These are phyloP conservation scores for Onthophagus taurus DNA, from an alignment of 1,140 invertebrate species.

Conservation along the genomic window DNA sequence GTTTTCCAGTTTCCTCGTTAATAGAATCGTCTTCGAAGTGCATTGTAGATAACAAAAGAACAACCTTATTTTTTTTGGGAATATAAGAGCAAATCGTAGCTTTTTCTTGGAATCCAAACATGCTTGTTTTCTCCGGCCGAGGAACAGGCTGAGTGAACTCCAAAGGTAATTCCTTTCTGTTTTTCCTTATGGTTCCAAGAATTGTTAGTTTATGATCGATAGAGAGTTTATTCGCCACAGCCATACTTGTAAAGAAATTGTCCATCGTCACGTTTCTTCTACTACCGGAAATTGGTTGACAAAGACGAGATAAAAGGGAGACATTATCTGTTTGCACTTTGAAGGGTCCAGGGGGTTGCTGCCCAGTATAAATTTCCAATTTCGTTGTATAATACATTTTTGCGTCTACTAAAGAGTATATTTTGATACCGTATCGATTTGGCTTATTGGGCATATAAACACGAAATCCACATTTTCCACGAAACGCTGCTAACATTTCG, in stretches of 20 bases:
- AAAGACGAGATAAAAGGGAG: background rate
- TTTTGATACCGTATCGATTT: conserved; percentile 39
- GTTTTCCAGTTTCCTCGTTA: too few relatives aligned
- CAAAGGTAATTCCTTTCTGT: background rate
- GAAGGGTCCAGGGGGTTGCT: conserved; percentile 1
- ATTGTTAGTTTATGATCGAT: background rate
- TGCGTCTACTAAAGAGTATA: conserved; percentile 28
- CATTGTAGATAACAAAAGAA: too few relatives aligned
- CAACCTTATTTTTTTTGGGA: too few relatives aligned
- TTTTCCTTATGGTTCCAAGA: conserved; percentile 1
- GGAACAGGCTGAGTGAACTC: too few relatives aligned
- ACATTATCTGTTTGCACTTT: background rate
- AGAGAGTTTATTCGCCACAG: conserved; percentile 1
- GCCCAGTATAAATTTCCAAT: conserved; percentile 7
- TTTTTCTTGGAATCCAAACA: too few relatives aligned
- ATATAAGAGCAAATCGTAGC: too few relatives aligned
- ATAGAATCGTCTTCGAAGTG: too few relatives aligned
- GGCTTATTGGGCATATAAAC: conserved; percentile 40
- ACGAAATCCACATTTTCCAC: conserved; percentile 36
- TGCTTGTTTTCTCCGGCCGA: too few relatives aligned
- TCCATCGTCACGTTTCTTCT: conserved; percentile 28
- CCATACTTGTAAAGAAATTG: conserved; percentile 27
- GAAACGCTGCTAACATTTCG: conserved; percentile 37
- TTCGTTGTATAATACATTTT: conserved; percentile 17
- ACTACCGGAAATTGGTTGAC: conserved; percentile 14